phyloP scores from a whole-genome alignment of 2,113 vertebrate species.

The Bubalus kerabau region DNA sequence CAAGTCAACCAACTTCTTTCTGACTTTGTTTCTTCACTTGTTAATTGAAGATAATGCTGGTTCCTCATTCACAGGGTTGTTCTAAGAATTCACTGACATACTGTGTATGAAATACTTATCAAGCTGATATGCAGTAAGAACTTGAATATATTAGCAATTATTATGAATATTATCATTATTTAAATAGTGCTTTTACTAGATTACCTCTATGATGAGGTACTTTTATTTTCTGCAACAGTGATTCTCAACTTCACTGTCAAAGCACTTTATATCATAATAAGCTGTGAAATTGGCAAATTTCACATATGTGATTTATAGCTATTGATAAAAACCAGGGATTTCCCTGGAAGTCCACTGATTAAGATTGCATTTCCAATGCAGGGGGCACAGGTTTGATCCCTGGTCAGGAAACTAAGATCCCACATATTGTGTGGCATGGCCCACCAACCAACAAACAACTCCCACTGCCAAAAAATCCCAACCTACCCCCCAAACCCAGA shows the following conservation, averaged over 20 bases:
- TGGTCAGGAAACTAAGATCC: neutral
- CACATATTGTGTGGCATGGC: neutral
- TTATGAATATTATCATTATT: neutral
- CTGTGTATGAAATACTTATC: neutral
- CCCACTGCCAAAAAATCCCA: neutral
- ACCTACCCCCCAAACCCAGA: neutral
- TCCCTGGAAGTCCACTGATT: neutral
- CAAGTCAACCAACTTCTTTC: neutral
- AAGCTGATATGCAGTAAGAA: neutral
- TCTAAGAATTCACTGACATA: conserved; percentile 14
- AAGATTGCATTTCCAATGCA: neutral
- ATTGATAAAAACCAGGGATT: neutral
- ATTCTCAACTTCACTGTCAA: neutral
- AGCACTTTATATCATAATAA: neutral
- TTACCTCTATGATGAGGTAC: neutral
- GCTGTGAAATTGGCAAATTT: neutral
- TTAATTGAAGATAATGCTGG: neutral
- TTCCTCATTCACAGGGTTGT: neutral
- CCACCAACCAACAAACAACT: neutral
- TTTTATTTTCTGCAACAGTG: neutral
- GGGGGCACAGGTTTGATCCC: neutral
- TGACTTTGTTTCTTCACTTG: neutral
- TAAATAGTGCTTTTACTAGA: neutral
- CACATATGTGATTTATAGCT: neutral
- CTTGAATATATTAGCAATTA: neutral